Conservation (phyloP, 1,140 invertebrate genomes). For the Bacillus rossius region DNA sequence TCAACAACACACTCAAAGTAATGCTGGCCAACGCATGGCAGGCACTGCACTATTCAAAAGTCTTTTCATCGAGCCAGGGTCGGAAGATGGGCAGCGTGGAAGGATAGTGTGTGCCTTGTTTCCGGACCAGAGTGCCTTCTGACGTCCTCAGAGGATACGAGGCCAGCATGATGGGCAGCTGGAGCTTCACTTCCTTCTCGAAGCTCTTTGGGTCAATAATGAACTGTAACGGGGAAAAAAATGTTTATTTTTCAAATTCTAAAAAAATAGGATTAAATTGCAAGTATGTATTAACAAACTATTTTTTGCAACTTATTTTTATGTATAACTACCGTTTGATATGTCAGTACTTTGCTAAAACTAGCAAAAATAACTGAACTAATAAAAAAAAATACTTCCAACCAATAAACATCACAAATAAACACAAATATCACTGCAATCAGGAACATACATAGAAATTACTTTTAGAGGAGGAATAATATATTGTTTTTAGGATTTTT, state of each 20-base stretch:
- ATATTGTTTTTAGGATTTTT: too few species aligned
- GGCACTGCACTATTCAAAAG: slow-evolving; percentile 26
- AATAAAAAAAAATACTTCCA: too few species aligned
- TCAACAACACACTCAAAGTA: too few species aligned
- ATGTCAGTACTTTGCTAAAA: too few species aligned
- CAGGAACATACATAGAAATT: too few species aligned
- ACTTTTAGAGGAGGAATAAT: too few species aligned
- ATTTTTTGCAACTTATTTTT: too few species aligned
- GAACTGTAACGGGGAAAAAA: slow-evolving; percentile 58
- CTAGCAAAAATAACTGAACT: too few species aligned
- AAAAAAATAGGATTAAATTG: not conserved
- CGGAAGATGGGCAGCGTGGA: slow-evolving; percentile 88
- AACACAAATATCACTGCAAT: too few species aligned
- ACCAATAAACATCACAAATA: too few species aligned
- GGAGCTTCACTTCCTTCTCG: slow-evolving; percentile 88
- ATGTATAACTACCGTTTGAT: too few species aligned
- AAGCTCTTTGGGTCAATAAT: slow-evolving; percentile 85
- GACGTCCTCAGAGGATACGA: slow-evolving; percentile 79
- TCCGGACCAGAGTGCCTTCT: slow-evolving; percentile 51
- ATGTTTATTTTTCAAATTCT: not conserved
- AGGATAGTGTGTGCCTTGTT: slow-evolving; percentile 80
- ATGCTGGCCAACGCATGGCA: not conserved
- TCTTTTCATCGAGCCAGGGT: slow-evolving; percentile 78
- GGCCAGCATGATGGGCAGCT: slow-evolving; percentile 87
- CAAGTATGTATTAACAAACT: too few species aligned